These are phyloP conservation scores for Musca domestica DNA, from an alignment of 1,140 invertebrate genomes.

Conservation along the genomic window DNA sequence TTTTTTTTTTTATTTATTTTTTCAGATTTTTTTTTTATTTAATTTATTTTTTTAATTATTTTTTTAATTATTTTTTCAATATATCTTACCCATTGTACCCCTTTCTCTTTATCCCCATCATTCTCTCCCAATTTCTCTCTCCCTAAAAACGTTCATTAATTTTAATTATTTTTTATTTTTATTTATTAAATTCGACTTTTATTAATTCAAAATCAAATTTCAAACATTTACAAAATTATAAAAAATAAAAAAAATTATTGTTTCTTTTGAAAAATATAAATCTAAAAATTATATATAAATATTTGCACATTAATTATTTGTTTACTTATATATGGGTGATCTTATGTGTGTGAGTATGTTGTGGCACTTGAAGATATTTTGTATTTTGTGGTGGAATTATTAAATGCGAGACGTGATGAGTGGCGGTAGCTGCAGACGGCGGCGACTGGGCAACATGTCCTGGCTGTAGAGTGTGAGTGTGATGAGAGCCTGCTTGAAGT, in stretches of 20 bases:
- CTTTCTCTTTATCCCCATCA: no score
- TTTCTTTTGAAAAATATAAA: not conserved
- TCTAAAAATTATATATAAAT: slow-evolving; percentile 1
- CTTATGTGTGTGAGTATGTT: slow-evolving; percentile 34
- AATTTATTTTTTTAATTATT: no score
- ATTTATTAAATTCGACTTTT: not conserved
- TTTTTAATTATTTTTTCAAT: no score
- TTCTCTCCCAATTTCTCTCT: no score
- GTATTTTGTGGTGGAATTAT: slow-evolving; percentile 48
- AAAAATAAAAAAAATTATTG: slow-evolving; percentile 11
- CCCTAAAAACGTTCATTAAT: not conserved
- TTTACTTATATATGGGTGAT: slow-evolving; percentile 40
- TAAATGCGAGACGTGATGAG: slow-evolving; percentile 39
- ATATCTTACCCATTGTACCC: no score
- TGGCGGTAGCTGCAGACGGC: not conserved
- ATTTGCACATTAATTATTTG: not conserved
- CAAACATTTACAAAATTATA: not conserved
- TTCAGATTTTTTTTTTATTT: no score
- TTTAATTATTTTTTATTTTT: not conserved
- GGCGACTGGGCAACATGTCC: no score
- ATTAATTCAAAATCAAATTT: slow-evolving; percentile 6
- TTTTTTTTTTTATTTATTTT: no score
- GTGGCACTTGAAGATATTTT: slow-evolving; percentile 46
- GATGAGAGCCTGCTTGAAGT: no score
- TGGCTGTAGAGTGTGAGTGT: no score